These are phyloP conservation scores for Melanerpes formicivorus DNA, from an alignment of 2,113 vertebrate genomes.

Conservation along the genomic window DNA sequence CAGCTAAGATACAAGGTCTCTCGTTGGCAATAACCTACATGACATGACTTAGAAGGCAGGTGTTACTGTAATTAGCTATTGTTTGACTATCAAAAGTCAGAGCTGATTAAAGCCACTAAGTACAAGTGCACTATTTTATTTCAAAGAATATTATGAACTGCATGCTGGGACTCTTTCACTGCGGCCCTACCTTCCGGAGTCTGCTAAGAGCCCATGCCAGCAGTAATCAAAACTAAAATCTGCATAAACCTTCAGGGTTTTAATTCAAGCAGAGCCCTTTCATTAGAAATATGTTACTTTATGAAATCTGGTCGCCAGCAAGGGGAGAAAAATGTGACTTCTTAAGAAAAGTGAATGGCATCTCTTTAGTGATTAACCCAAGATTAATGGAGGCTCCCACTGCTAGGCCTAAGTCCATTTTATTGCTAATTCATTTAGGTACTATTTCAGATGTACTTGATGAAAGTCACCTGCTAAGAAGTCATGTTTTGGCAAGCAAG, in stretches of 20 bases:
- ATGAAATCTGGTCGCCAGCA: conserved; percentile 94
- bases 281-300: conserved; percentile 99
- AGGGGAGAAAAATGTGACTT: conserved; percentile 96
- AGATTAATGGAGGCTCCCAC: conserved; percentile 98
- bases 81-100: conserved; percentile 99
- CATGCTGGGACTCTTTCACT: conserved; percentile 98
- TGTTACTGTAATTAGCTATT: conserved; percentile 99
- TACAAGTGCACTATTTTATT: conserved; percentile 96
- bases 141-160: conserved; percentile 94
- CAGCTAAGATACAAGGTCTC: conserved; percentile 86
- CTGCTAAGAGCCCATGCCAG: conserved; percentile 98
- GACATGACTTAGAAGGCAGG: conserved; percentile 95
- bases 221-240: conserved; percentile 99
- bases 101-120: conserved; percentile 99
- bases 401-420: conserved; percentile 96
- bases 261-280: conserved; percentile 98
- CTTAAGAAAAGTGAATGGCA: conserved; percentile 99
- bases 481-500: conserved; percentile 95
- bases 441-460: conserved; percentile 96
- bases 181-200: conserved; percentile 89
- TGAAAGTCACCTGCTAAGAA: conserved; percentile 96
- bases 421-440: conserved; percentile 99
- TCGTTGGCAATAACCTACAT: conserved; percentile 89
- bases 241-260: conserved; percentile 93
- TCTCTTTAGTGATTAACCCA: conserved; percentile 99